Conservation (phyloP, 37 sponge, comb jelly and placozoan species). For the Cladorhizidae sp. region DNA sequence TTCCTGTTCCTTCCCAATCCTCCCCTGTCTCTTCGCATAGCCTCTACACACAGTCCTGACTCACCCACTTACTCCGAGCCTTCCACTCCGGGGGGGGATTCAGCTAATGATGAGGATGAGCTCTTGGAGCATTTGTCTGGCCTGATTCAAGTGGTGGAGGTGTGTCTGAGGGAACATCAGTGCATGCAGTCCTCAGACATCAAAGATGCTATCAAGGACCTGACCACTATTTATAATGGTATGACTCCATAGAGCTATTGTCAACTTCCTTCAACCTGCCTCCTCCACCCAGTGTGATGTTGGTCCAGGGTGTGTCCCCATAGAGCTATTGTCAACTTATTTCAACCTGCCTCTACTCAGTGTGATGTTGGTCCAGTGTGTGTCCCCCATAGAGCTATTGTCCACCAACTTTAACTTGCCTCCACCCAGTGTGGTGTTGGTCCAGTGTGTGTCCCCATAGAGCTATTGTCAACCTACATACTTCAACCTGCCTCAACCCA, state of each 20-base stretch:
- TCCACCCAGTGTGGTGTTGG: too few relatives aligned
- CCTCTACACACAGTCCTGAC: neutral
- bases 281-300: too few relatives aligned
- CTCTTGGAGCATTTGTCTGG: conserved; percentile 3
- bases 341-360: too few relatives aligned
- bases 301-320: too few relatives aligned
- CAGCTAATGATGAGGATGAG: neutral
- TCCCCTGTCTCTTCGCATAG: neutral
- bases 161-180: conserved; percentile 18
- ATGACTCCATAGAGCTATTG: neutral
- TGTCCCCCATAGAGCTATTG: too few relatives aligned
- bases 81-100: neutral
- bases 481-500: neutral
- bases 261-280: too few relatives aligned
- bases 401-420: too few relatives aligned
- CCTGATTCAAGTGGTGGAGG: conserved; percentile 24
- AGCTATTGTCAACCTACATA: too few relatives aligned
- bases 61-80: neutral
- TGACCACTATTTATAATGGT: conserved; percentile 5
- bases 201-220: conserved; percentile 15
- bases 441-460: too few relatives aligned
- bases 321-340: too few relatives aligned
- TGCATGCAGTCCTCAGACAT: conserved; percentile 52
- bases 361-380: too few relatives aligned
- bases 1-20: conserved; percentile 21